These are phyloP conservation scores for Lithophane semibrunnea DNA, from an alignment of 2,888 invertebrate genomes.

Conservation along the genomic window DNA sequence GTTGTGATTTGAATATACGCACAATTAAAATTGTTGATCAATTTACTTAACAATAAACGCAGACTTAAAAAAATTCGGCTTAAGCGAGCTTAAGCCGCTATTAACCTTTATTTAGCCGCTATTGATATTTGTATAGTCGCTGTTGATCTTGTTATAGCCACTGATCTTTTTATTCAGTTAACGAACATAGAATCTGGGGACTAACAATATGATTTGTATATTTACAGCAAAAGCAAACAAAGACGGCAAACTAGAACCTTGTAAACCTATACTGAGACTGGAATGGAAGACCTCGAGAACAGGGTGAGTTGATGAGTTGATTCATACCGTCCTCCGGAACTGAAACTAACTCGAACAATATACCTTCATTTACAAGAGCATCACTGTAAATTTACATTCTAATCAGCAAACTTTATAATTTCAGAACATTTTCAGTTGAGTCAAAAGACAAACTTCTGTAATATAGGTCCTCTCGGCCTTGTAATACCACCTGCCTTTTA, in stretches of 20 bases:
- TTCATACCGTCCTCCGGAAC: not conserved
- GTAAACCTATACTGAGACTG: constrained; percentile 98
- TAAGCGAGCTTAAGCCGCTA: no score
- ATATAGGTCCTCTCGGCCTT: not conserved
- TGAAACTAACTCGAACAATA: no score
- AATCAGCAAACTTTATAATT: not conserved
- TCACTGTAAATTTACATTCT: not conserved
- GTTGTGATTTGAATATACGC: not conserved
- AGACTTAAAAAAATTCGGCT: no score
- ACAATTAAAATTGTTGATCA: no score
- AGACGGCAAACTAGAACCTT: constrained; percentile 97
- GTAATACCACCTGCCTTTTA: not conserved
- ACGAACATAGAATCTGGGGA: not conserved
- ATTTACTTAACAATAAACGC: not conserved
- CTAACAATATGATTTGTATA: constrained; percentile 18
- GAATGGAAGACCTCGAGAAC: constrained; percentile 97
- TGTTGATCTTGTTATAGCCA: no score
- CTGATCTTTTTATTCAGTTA: not conserved
- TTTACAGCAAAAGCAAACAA: constrained; percentile 96
- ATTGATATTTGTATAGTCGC: no score
- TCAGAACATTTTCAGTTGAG: not conserved
- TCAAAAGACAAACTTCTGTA: not conserved
- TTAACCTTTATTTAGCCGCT: not conserved
- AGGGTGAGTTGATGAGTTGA: constrained; percentile 91
- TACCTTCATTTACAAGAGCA: not conserved